Percentiles rank a stretch among this genome's conserved stretches.
Conservation (phyloP, 2,888 invertebrate species). For the Himalopsyche anomala region DNA sequence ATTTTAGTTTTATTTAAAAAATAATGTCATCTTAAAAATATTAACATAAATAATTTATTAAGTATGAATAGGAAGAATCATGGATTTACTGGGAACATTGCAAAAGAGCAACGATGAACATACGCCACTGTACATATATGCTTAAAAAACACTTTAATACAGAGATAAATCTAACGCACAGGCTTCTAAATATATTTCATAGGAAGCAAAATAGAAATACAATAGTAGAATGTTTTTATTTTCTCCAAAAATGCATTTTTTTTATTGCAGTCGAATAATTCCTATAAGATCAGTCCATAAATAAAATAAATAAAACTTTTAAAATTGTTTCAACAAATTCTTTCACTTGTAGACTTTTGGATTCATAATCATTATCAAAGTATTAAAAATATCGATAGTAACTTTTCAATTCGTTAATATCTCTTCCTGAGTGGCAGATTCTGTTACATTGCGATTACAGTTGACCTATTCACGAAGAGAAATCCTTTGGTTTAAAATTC, state of each 20-base stretch:
- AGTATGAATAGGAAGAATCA: too few species aligned
- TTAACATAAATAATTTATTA: too few species aligned
- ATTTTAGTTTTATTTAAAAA: too few species aligned
- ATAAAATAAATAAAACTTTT: background rate
- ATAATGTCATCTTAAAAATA: too few species aligned
- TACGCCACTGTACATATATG: too few species aligned
- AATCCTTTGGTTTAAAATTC: slow-evolving; percentile 19
- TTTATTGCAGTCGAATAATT: background rate
- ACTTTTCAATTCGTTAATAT: background rate
- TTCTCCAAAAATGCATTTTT: background rate
- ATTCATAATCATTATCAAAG: background rate
- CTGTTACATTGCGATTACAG: background rate
- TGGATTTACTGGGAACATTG: too few species aligned
- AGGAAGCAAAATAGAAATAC: too few species aligned
- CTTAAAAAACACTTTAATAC: too few species aligned
- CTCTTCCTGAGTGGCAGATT: background rate
- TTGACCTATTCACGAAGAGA: slow-evolving; percentile 5
- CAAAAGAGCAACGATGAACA: too few species aligned
- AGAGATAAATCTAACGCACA: too few species aligned
- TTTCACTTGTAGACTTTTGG: background rate
- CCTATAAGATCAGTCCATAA: background rate
- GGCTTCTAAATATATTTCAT: too few species aligned
- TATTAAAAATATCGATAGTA: background rate
- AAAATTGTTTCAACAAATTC: background rate
- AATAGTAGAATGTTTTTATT: too few species aligned